phyloP scores from a whole-genome alignment of 2,888 invertebrate genomes.

The Mythimna ferrago region DNA sequence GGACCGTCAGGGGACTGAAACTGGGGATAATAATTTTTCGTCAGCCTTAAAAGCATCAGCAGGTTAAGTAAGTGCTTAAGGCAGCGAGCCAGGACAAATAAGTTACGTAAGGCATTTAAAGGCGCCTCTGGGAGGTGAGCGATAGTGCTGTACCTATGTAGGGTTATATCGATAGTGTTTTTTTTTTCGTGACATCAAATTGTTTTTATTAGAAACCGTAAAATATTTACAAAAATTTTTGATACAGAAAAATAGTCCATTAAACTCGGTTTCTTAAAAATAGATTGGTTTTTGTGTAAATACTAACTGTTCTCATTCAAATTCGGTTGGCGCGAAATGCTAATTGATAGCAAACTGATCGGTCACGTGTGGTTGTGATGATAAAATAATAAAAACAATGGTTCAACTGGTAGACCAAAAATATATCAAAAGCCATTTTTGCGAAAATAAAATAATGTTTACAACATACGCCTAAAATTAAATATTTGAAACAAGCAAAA shows the following conservation, averaged over 20 bases:
- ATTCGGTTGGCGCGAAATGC: background rate
- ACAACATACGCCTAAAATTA: background rate
- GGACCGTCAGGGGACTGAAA: conserved; percentile 31
- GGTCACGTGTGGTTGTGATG: background rate
- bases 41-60: conserved; percentile 61
- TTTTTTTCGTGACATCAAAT: background rate
- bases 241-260: too few relatives aligned
- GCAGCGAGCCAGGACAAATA: conserved; percentile 67
- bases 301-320: background rate
- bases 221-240: background rate
- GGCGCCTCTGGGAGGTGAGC: conserved; percentile 48
- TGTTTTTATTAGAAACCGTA: too few relatives aligned
- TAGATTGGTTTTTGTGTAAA: background rate
- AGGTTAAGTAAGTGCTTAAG: conserved; percentile 65
- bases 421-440: background rate
- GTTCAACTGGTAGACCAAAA: background rate
- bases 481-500: background rate
- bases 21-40: conserved; percentile 58
- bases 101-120: conserved; percentile 65
- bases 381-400: background rate
- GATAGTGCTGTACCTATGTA: conserved; percentile 43
- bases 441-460: background rate
- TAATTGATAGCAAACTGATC: background rate
- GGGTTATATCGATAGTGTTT: conserved; percentile 18
- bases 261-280: background rate